phyloP scores from a whole-genome alignment of 1,140 invertebrate species.

The Episyrphus balteatus region DNA sequence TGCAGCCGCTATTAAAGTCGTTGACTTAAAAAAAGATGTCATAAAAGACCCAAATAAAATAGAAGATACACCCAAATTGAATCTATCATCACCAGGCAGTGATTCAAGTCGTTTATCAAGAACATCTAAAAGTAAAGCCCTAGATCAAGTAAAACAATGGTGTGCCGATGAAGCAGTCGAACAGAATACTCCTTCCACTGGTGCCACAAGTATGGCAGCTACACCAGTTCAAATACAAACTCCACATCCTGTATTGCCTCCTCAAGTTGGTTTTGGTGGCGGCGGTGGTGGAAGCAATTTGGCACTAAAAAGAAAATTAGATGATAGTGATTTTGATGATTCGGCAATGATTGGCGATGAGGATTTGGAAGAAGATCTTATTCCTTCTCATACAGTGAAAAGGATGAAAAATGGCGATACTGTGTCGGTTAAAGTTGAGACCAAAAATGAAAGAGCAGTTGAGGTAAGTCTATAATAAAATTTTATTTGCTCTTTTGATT shows the following conservation, averaged over 20 bases:
- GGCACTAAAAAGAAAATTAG: constrained; percentile 27
- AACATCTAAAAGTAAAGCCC: constrained; percentile 66
- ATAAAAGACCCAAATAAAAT: neutral
- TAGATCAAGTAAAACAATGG: constrained; percentile 77
- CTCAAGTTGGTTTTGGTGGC: neutral
- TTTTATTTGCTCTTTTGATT: neutral
- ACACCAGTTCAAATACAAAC: constrained; percentile 15
- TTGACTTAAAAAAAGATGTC: constrained; percentile 17
- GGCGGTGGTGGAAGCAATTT: neutral
- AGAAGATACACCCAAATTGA: constrained; percentile 8
- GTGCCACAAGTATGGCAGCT: constrained; percentile 16
- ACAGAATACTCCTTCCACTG: constrained; percentile 17
- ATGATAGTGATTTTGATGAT: constrained; percentile 33
- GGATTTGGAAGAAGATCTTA: constrained; percentile 30
- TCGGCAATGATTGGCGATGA: constrained; percentile 15
- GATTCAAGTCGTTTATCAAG: constrained; percentile 53
- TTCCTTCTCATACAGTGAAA: constrained; percentile 30
- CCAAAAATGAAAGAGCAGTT: constrained; percentile 12
- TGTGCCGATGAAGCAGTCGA: constrained; percentile 49
- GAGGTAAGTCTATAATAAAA: neutral
- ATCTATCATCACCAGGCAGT: constrained; percentile 7
- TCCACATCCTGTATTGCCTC: constrained; percentile 5
- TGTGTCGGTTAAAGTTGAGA: constrained; percentile 28
- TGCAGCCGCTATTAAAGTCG: constrained; percentile 17
- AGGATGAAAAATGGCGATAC: constrained; percentile 33